A percentile compares a stretch with the other conserved stretches of the same genome.
Conservation (phyloP, 2,888 invertebrate species). For the Melipona bicolor region DNA sequence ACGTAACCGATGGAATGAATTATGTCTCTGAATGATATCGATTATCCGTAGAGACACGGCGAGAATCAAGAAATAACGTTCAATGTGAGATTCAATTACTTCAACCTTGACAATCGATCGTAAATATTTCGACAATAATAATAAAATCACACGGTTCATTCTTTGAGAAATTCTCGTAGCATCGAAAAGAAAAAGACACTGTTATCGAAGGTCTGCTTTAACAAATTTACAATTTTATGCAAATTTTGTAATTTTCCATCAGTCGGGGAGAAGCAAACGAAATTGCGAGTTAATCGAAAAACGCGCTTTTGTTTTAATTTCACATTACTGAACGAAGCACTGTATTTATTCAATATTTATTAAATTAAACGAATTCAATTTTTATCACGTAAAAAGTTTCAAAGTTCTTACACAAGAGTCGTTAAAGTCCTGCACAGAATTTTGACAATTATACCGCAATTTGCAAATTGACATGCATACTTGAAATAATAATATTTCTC, state of each 20-base stretch:
- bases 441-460: background rate
- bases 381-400: background rate
- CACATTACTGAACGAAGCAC: background rate
- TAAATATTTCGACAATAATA: background rate
- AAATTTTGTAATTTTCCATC: background rate
- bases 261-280: background rate
- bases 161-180: background rate
- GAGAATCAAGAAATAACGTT: constrained; percentile 23
- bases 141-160: background rate
- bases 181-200: background rate
- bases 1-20: constrained; percentile 42
- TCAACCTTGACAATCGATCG: constrained; percentile 11
- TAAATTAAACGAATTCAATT: background rate
- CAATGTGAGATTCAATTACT: constrained; percentile 31
- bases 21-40: constrained; percentile 38
- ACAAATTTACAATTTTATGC: background rate
- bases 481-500: background rate
- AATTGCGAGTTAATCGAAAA: background rate
- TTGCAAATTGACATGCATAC: background rate
- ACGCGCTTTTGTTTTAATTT: background rate
- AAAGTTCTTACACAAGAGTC: background rate
- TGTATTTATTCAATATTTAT: background rate
- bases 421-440: background rate
- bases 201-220: background rate
- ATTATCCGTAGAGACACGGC: constrained; percentile 28